Evolutionary conservation across 2,113 vertebrate genomes (phyloP).

Genomic region (Pycnonotus jocosus): DNA sequence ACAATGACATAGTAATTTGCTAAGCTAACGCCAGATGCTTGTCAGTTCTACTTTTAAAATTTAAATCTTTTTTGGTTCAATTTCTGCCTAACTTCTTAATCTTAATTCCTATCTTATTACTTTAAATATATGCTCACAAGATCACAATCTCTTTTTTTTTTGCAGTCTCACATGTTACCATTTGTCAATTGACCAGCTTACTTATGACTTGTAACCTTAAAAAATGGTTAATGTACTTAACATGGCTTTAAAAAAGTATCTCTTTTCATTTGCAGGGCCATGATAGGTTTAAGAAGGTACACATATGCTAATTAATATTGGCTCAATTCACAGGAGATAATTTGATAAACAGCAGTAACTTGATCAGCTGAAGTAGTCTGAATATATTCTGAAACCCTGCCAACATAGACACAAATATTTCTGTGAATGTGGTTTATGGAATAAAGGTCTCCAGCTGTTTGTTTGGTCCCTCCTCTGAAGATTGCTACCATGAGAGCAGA

Average conservation of each 20-base stretch:
- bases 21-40: neutral
- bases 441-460: neutral
- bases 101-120: neutral
- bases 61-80: neutral
- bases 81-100: neutral
- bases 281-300: neutral
- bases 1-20: neutral
- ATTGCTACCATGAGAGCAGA: neutral
- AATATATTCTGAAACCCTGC: neutral
- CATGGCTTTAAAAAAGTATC: neutral
- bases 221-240: neutral
- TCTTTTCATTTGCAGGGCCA: neutral
- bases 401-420: neutral
- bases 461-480: neutral
- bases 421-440: neutral
- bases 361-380: neutral
- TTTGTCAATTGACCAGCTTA: neutral
- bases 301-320: neutral
- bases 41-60: neutral
- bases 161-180: neutral
- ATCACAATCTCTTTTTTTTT: neutral
- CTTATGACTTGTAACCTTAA: neutral
- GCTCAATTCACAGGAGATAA: neutral
- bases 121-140: neutral
- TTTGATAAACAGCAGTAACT: neutral